Percentiles rank a stretch among this genome's conserved stretches.
phyloP scores from a whole-genome alignment of 2,113 vertebrate species.

The Hippocampus comes region DNA sequence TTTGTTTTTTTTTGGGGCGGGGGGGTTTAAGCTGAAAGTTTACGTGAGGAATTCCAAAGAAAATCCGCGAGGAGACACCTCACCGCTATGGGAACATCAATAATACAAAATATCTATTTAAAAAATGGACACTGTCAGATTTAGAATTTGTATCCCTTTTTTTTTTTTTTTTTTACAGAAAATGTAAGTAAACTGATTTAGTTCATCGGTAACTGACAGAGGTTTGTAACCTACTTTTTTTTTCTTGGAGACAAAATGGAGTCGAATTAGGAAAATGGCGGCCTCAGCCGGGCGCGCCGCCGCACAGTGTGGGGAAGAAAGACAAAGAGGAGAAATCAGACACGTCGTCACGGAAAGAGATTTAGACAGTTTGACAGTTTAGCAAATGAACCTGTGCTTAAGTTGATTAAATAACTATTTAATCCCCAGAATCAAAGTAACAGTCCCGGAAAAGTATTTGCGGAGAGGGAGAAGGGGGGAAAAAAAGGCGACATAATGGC shows the following conservation, averaged over 20 bases:
- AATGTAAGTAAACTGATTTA: not conserved
- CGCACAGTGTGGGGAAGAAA: slow-evolving; percentile 23
- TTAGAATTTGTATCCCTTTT: not conserved
- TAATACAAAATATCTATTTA: not conserved
- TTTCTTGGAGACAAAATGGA: slow-evolving; percentile 68
- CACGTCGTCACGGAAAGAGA: slow-evolving; percentile 32
- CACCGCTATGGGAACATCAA: not conserved
- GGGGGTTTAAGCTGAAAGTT: not conserved
- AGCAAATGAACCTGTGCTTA: slow-evolving; percentile 31
- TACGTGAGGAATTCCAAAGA: not conserved
- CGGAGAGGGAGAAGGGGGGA: not conserved
- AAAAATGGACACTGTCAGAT: not conserved
- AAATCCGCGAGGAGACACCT: not conserved
- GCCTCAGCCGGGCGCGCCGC: slow-evolving; percentile 32
- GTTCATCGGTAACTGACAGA: not conserved
- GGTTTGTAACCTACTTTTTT: slow-evolving; percentile 49
- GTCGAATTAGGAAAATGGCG: slow-evolving; percentile 71
- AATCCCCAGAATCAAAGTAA: slow-evolving; percentile 21
- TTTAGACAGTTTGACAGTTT: slow-evolving; percentile 32
- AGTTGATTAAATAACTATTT: slow-evolving; percentile 33
- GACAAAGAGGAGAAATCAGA: slow-evolving; percentile 20
- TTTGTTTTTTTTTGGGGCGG: not conserved
- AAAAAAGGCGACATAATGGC: slow-evolving; percentile 14
- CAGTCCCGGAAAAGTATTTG: slow-evolving; percentile 14
- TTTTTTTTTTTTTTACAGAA: not conserved